Conservation (phyloP, 1,140 invertebrate genomes). For the Drosophila obscura region DNA sequence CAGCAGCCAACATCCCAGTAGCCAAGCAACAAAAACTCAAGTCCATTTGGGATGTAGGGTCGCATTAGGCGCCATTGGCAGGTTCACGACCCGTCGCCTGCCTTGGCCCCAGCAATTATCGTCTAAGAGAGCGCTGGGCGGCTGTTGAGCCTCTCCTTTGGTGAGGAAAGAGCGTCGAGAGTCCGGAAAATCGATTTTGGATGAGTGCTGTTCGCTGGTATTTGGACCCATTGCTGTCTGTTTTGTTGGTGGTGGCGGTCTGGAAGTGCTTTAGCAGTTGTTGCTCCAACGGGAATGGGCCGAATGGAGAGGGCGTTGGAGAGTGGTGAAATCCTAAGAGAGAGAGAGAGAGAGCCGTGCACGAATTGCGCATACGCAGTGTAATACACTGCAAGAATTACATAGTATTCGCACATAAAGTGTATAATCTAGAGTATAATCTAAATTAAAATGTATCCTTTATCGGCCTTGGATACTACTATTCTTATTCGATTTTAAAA, state of each 20-base stretch:
- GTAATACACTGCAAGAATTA: slow-evolving; percentile 45
- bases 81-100: slow-evolving; percentile 73
- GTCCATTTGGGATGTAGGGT: slow-evolving; percentile 64
- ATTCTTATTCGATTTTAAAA: background rate
- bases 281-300: slow-evolving; percentile 34
- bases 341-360: background rate
- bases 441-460: background rate
- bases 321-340: background rate
- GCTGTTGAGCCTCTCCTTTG: slow-evolving; percentile 16
- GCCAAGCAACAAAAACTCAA: slow-evolving; percentile 38
- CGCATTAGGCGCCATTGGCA: slow-evolving; percentile 64
- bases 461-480: background rate
- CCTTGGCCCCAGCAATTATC: slow-evolving; percentile 61
- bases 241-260: slow-evolving; percentile 58
- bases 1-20: too few species aligned
- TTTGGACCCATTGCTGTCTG: slow-evolving; percentile 23
- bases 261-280: slow-evolving; percentile 58
- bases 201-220: slow-evolving; percentile 20
- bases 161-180: slow-evolving; percentile 32
- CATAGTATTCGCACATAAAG: background rate
- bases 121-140: slow-evolving; percentile 34
- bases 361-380: slow-evolving; percentile 68
- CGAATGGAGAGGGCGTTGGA: slow-evolving; percentile 2
- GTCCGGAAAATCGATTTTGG: slow-evolving; percentile 67
- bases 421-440: background rate